These are phyloP conservation scores for Varecia variegata DNA, from an alignment of 2,797 vertebrate species.

Conservation along the genomic window DNA sequence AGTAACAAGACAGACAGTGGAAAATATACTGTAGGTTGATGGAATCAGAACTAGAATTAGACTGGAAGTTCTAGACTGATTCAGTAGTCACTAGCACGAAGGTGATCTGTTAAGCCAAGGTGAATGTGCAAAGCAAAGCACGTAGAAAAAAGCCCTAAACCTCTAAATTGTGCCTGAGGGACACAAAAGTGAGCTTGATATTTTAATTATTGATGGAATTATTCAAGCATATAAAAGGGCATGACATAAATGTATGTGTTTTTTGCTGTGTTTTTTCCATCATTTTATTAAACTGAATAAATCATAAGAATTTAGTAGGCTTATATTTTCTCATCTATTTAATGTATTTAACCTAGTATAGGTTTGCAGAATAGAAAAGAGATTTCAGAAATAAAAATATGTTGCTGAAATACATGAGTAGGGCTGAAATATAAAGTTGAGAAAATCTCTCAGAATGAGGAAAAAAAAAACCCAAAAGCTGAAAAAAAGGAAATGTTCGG, in stretches of 20 bases:
- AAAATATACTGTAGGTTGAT: background rate
- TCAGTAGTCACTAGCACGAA: background rate
- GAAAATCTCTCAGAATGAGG: background rate
- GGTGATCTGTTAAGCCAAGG: background rate
- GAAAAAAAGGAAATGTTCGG: background rate
- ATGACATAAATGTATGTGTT: background rate
- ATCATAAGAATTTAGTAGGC: background rate
- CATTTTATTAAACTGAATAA: slow-evolving; percentile 19
- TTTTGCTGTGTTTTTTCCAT: background rate
- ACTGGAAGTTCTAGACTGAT: background rate
- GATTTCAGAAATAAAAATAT: background rate
- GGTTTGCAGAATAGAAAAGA: background rate
- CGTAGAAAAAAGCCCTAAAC: background rate
- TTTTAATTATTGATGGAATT: background rate
- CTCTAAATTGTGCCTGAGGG: background rate
- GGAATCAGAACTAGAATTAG: background rate
- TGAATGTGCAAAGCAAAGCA: background rate
- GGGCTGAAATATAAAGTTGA: background rate
- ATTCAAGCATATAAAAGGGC: background rate
- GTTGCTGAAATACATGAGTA: background rate
- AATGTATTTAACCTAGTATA: background rate
- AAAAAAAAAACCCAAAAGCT: background rate
- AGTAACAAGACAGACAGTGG: background rate
- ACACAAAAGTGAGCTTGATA: background rate
- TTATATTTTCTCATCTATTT: background rate